Evolutionary conservation across 1,140 invertebrate genomes (phyloP), one percentile per base, ranked within the genome.

Genomic region (Dinoponera quadriceps): DNA sequence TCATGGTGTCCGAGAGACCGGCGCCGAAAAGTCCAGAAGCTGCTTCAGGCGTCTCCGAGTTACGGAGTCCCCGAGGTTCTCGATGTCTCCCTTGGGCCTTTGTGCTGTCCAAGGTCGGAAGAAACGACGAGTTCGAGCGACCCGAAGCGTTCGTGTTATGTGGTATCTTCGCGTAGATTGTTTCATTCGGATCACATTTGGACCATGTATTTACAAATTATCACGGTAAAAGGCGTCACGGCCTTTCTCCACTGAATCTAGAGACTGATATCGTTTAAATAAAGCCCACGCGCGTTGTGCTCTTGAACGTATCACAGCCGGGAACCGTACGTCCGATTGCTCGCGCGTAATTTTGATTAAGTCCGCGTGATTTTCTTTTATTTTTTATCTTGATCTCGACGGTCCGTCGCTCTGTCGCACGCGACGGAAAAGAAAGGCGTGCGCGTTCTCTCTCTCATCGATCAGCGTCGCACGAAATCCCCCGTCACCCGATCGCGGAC

Each of bases 181-280:
- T 87, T 88, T 88, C 66, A 87, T 81, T 66, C 85, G 75, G 69
- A 55, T 78, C 72, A 84, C 73, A 80, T 71, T 60, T 87, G 83
- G 71, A 62, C 69, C 71, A 73, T 82, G 83, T 88, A 87, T 88
- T 81, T 88, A 87, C 66, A 84, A 88, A 81, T 88, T 88, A 87
- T 88, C 81, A 57, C 65, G 85, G 69, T 81, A 84, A 20, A 88
- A 86, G 85, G 86, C 86, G 22, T 81, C 68, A 48, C 87, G 85
- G 85, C 86, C 85, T 57, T 88, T 86, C 48, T 87, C 74, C 86
- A 81, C 65, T 85, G 74, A 85, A 84, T 73, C 60, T 84, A 88
- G 85, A 87, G 86, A 88, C 86, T 88, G 86, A 87, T 88, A 88
- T 87, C 49, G 74, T 84, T 88, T 88, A 87, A 73, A 88, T 55